phyloP scores from a whole-genome alignment of 1,140 invertebrate species.

The Diorhabda elongata region DNA sequence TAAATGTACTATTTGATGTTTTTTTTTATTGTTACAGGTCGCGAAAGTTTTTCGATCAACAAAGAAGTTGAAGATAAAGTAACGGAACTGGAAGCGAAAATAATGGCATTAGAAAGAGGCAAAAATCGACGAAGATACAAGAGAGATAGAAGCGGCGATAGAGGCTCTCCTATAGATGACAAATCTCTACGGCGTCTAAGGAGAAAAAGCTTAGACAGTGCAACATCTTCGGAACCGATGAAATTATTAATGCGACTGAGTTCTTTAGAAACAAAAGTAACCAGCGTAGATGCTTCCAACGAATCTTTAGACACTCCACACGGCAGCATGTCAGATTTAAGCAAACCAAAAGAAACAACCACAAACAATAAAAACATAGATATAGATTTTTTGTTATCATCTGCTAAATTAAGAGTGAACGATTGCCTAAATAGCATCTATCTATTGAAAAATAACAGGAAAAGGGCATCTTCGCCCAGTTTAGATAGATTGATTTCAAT shows the following conservation, averaged over 20 bases:
- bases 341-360: conserved; percentile 26
- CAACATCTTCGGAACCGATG: conserved; percentile 71
- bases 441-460: conserved; percentile 31
- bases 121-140: conserved; percentile 32
- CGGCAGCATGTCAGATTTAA: conserved; percentile 46
- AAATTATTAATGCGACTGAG: conserved; percentile 70
- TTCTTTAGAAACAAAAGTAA: conserved; percentile 69
- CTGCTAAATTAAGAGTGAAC: conserved; percentile 40
- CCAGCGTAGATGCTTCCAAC: conserved; percentile 55
- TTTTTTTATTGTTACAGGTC: conserved; percentile 38
- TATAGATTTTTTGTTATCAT: conserved; percentile 24
- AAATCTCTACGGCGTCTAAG: conserved; percentile 51
- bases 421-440: conserved; percentile 37
- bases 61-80: conserved; percentile 82
- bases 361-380: conserved; percentile 13
- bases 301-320: conserved; percentile 50
- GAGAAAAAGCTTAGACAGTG: conserved; percentile 71
- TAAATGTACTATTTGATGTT: too few species aligned
- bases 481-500: conserved; percentile 50
- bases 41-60: conserved; percentile 71
- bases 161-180: conserved; percentile 50
- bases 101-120: conserved; percentile 57
- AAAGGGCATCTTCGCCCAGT: conserved; percentile 24
- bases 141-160: conserved; percentile 39
- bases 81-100: conserved; percentile 72